Evolutionary conservation across 2,113 vertebrate genomes (phyloP).

Genomic region (Tympanuchus pallidicinctus): DNA sequence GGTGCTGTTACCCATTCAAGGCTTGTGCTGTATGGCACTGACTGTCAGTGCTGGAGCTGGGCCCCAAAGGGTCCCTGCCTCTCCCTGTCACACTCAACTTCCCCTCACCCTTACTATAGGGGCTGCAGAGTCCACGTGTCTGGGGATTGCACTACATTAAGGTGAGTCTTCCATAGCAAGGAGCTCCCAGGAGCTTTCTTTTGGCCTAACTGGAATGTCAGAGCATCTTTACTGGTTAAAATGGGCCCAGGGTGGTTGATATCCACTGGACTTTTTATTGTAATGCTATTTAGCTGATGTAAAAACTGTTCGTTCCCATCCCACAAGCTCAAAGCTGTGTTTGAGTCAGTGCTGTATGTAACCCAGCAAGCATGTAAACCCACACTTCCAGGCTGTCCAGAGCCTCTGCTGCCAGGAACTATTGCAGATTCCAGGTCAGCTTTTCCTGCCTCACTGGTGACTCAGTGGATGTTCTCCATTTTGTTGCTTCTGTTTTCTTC

Average conservation of each 20-base stretch:
- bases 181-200: not conserved
- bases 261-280: not conserved
- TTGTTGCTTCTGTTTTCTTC: not conserved
- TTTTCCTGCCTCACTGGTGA: not conserved
- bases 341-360: conserved; percentile 26
- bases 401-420: not conserved
- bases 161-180: not conserved
- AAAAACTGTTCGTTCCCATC: not conserved
- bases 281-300: not conserved
- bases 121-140: not conserved
- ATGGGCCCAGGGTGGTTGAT: not conserved
- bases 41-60: not conserved
- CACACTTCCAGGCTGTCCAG: not conserved
- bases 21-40: not conserved
- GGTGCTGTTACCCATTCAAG: not conserved
- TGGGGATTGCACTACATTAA: not conserved
- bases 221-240: not conserved
- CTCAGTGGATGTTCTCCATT: not conserved
- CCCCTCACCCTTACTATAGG: not conserved
- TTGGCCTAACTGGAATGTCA: not conserved
- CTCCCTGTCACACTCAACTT: not conserved
- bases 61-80: not conserved
- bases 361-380: conserved; percentile 31
- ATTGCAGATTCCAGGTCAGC: not conserved
- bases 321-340: not conserved